Base-by-base conservation (phyloP, 2,888 invertebrate species). In the Prosopocoilus inquinatus region DNA sequence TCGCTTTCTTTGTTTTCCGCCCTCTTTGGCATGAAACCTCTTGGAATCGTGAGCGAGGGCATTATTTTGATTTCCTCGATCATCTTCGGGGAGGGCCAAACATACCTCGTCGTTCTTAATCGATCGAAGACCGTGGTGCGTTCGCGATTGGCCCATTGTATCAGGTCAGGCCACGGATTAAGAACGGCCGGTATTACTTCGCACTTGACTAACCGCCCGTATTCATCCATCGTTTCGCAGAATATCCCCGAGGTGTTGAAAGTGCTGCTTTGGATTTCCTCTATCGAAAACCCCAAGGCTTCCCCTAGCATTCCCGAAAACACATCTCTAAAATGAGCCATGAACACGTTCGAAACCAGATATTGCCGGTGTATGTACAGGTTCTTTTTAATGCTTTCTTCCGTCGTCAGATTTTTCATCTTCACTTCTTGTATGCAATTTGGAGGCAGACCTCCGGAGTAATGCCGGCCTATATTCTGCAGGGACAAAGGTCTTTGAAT, bases 81-180 rank as follows among this genome's bases (percentile, higher is more conserved):
- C 83, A 89, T 86, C 49, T 81, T 77, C 44, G 80, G 78, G 1
- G 84, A 84, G 0, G 91, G 91, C 89, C 91, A 91, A 55, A 82
- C 81, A 60, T 84, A 83, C 53, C 77, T 79, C 44, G 81, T 81
- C 51, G 82, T 82, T 81, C 77, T 1, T 81, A 81, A 69, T 59
- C 81, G 75, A 69, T 86, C 84, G 46, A 75, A 79, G 45, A 81
- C 79, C 12, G 79, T 77, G 41, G 82, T 81, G 48, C 87, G 79
- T 43, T 81, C 78, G 49, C 90, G 79, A 48, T 82, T 75, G 13
- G 84, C 76, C 84, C 89, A 91, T 62, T 86, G 86, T 82, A 0
- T 89, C 89, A 61, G 83, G 82, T 61, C 82, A 0, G 91, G 91
- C 90, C 90, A 91, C 11, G 82, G 78, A n/a, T 84, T 81, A 62